Evolutionary conservation across 53 echinoderm and acorn worm species (phyloP).

Genomic region (Holothuria leucospilota): DNA sequence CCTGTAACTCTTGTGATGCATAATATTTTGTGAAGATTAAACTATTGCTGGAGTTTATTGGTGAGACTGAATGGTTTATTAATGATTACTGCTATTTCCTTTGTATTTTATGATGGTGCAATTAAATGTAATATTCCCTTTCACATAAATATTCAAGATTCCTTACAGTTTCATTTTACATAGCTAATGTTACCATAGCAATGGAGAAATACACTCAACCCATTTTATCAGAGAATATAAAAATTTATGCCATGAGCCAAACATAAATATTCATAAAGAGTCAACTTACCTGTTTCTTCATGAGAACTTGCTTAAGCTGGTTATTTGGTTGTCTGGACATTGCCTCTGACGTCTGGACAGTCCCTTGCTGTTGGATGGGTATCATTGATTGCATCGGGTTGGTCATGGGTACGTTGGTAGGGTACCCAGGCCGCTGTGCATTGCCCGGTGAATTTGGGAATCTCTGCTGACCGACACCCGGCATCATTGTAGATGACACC

Average conservation of each 20-base stretch:
- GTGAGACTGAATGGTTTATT: too few species aligned
- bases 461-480: conserved; percentile 50
- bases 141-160: too few species aligned
- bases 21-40: too few species aligned
- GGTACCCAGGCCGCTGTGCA: background rate
- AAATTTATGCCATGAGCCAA: background rate
- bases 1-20: too few species aligned
- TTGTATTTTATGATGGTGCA: too few species aligned
- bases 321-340: conserved; percentile 54
- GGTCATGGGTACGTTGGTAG: conserved; percentile 20
- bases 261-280: background rate
- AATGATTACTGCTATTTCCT: too few species aligned
- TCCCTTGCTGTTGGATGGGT: conserved; percentile 30
- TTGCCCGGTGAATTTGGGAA: conserved; percentile 33
- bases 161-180: too few species aligned
- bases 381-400: conserved; percentile 72
- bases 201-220: too few species aligned
- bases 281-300: conserved; percentile 33
- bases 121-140: too few species aligned
- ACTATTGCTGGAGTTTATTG: too few species aligned
- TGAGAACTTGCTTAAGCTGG: conserved; percentile 65
- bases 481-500: conserved; percentile 31
- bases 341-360: background rate
- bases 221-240: too few species aligned
- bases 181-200: too few species aligned